Base-by-base conservation (phyloP, 30 jellyfish, hydroid and myxozoan species). In the Cassiopea xamachana region DNA sequence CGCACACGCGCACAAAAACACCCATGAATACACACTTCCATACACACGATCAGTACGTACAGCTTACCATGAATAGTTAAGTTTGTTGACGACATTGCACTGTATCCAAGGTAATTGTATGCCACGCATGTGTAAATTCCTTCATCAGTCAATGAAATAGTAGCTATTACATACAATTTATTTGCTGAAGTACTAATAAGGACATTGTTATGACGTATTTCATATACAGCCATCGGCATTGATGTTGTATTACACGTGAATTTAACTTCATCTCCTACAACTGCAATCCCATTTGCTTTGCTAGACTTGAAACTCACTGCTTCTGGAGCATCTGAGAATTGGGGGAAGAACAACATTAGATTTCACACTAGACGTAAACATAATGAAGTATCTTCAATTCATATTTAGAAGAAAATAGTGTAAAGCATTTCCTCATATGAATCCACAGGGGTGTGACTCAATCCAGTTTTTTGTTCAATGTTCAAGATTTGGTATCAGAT, bases 241-340 rank as follows among this genome's bases (percentile, higher is more conserved):
- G 87, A 59, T 2, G 87, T 78, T 6, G 87, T 55, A 48, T 78
- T 78, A 75, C 87, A 78, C n/a, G 75, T 51, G 44, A 78, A 78
- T 16, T 18, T 16, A 16, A 78, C 87, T 49, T n/a, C 51, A 1
- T 78, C 87, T 59, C 87, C 87, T n/a, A 78, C 55, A 48, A 48
- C 48, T 48, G 87, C 87, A 15, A 60, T 50, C 19, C 60, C 73
- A 44, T 50, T n/a, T 1, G 75, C 58, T 46, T 48, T 78, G 75
- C 51, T 49, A 2, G 75, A 48, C 1, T 2, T 6, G n/a, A 78
- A 78, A 46, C 47, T 78, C 71, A 39, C 76, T 12, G 69, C 15
- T 51, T 78, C 39, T 46, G 87, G 87, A 8, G 87, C 75, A 78
- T 78, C 87, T 78, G 71, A 1, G 51, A 44, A 78, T 15, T 27